A percentile compares a stretch with the other conserved stretches of the same genome.
Evolutionary conservation across 2,888 invertebrate species (phyloP).

Genomic region (Eupithecia tripunctaria): DNA sequence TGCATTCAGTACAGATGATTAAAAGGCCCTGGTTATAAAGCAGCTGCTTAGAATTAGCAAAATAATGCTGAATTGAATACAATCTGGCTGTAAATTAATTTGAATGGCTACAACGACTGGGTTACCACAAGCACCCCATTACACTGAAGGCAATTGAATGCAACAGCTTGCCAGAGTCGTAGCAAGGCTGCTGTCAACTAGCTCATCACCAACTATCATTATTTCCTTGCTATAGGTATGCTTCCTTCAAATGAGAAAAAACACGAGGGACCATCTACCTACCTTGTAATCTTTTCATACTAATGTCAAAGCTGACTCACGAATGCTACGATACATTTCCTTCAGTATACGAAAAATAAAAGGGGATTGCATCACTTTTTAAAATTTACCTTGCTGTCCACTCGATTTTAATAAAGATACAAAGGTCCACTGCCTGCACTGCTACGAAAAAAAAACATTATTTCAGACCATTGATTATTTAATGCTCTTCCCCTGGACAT

Average conservation of each 20-base stretch:
- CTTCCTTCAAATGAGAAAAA: not conserved
- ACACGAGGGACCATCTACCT: not conserved
- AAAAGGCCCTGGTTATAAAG: conserved; percentile 45
- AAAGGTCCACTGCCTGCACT: not conserved
- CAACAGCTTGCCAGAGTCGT: conserved; percentile 51
- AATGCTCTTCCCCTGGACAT: too few relatives aligned
- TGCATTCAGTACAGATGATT: conserved; percentile 36
- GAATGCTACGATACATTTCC: too few relatives aligned
- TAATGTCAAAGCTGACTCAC: too few relatives aligned
- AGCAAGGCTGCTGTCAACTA: not conserved
- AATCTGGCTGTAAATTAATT: conserved; percentile 59
- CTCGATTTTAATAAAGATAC: too few relatives aligned
- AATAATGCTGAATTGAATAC: conserved; percentile 46
- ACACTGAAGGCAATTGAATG: conserved; percentile 55
- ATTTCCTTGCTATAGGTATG: not conserved
- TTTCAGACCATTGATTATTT: not conserved
- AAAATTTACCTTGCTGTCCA: too few relatives aligned
- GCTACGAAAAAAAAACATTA: not conserved
- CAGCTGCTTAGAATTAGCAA: conserved; percentile 53
- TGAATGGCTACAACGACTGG: conserved; percentile 53
- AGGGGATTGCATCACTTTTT: too few relatives aligned
- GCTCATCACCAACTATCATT: not conserved
- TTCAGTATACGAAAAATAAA: too few relatives aligned
- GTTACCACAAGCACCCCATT: conserved; percentile 56
- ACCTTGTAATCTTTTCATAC: too few relatives aligned